Evolutionary conservation across 2,797 vertebrate genomes (phyloP).

Genomic region (Aselliscus stoliczkanus): DNA sequence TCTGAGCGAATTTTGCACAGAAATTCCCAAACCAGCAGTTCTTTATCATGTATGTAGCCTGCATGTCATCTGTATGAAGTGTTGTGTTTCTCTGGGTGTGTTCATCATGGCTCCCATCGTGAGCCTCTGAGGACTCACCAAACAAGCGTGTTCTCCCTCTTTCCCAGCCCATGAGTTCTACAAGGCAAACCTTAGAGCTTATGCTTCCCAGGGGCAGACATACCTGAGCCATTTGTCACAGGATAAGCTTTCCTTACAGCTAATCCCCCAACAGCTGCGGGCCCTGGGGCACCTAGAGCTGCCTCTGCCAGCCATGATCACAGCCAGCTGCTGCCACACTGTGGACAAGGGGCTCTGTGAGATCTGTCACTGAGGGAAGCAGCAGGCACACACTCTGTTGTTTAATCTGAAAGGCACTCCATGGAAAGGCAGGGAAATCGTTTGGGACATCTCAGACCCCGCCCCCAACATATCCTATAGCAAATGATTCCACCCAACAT

Average conservation of each 20-base stretch:
- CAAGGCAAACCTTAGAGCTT: background rate
- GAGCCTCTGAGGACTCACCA: background rate
- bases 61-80: rapidly evolving
- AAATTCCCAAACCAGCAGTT: background rate
- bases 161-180: background rate
- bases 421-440: background rate
- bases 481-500: rapidly evolving
- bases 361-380: background rate
- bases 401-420: background rate
- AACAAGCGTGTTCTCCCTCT: background rate
- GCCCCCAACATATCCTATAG: background rate
- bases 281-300: background rate
- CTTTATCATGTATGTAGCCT: rapidly evolving
- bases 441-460: background rate
- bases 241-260: constrained; percentile 15
- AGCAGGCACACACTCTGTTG: rapidly evolving
- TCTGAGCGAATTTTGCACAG: background rate
- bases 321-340: background rate
- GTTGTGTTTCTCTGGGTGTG: background rate
- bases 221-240: background rate
- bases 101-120: background rate
- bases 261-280: constrained; percentile 48
- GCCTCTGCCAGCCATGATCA: background rate
- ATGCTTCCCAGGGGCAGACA: background rate
- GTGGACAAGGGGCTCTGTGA: background rate